Evolutionary conservation across 2,797 vertebrate genomes (phyloP), one percentile per base, ranked within the genome.

Genomic region (Philypnodon macrostomus): DNA sequence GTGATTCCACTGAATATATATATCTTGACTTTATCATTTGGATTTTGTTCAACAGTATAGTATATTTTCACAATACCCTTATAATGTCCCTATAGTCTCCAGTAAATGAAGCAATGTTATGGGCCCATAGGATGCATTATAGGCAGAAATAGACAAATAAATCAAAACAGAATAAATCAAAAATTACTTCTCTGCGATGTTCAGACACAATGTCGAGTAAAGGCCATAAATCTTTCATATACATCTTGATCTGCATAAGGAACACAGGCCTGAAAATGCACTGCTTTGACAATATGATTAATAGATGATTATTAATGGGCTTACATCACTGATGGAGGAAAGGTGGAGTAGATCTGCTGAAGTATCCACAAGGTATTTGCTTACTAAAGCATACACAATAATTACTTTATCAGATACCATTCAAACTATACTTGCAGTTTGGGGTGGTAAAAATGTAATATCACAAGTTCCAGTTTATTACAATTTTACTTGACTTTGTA

Each of bases 221-320:
- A 6, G n/a, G 5, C 18, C 2, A 23, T 23, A 21, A 26, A 41
- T 41, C 38, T 41, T 41, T 23, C 21, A 41, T 27, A 26, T n/a
- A n/a, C n/a, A 8, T n/a, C 15, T 10, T 41, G 39, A 42, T 42
- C 13, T 29, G 14, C 39, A 42, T 16, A 41, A 41, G 39, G 26
- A 41, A 41, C 23, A 15, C 9, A 2, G 9, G 10, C 8, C 13
- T 42, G 16, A 42, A n/a, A 42, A 27, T 15, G 38, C 23, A 41
- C n/a, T 21, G 17, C 37, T 29, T 12, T 42, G 39, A 42, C 39
- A 42, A 42, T 29, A 16, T 42, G 39, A 42, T 42, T 27, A 27
- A 41, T 41, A 27, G 4, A 42, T 29, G 14, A 27, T 16, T 29
- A 42, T 27, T 16, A 9, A 27, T 27, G 39, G 24, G 8, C 9